A percentile compares a stretch with the other conserved stretches of the same genome.
Conservation (phyloP, 92 coral and sea anemone species). For the Siderastrea radians region DNA sequence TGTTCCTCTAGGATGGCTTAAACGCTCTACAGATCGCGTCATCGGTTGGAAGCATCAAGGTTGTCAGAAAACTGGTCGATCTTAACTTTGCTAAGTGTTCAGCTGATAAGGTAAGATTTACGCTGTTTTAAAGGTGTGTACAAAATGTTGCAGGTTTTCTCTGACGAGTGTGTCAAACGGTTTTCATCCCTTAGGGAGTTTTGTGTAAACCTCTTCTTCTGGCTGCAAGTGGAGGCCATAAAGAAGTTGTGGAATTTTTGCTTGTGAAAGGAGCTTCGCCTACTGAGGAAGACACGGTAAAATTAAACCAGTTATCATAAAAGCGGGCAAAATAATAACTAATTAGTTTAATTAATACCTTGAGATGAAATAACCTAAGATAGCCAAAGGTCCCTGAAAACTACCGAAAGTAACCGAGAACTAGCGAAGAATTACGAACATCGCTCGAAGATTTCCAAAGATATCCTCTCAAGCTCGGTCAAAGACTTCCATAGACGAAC, state of each 20-base stretch:
- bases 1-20: conserved; percentile 82
- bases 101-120: conserved; percentile 69
- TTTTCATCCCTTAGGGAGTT: conserved; percentile 63
- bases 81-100: conserved; percentile 79
- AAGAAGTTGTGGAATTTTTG: conserved; percentile 86
- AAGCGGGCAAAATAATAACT: too few species aligned
- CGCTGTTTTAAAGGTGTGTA: neutral
- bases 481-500: too few species aligned
- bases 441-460: neutral
- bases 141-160: neutral
- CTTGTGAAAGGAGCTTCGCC: conserved; percentile 90
- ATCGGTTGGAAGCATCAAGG: conserved; percentile 85
- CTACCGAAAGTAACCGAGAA: too few species aligned
- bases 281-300: conserved; percentile 91
- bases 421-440: neutral
- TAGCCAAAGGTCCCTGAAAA: too few species aligned
- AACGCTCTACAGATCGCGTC: conserved; percentile 94
- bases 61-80: conserved; percentile 83
- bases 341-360: too few species aligned
- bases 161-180: neutral
- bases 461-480: too few species aligned
- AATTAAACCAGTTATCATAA: neutral
- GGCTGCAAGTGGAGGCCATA: conserved; percentile 94
- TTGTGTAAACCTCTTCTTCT: conserved; percentile 81
- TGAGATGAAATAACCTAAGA: too few species aligned